These are phyloP conservation scores for Macquaria australasica DNA, from an alignment of 2,113 vertebrate genomes.

Conservation along the genomic window DNA sequence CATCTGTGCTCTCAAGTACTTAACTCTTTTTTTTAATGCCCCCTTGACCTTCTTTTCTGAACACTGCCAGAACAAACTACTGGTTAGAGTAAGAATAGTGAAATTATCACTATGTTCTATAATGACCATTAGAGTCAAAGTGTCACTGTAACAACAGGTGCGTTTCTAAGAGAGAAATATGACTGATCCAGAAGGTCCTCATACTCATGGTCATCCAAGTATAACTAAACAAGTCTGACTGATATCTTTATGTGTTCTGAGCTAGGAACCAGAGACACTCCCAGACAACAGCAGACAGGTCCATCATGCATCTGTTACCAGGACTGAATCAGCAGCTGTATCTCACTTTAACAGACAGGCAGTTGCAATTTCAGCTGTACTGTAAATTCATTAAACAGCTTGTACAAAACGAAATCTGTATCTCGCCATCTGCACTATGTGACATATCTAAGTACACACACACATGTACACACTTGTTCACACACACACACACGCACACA, in stretches of 20 bases:
- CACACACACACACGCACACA: neutral
- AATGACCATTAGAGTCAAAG: neutral
- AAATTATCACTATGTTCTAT: too few species aligned
- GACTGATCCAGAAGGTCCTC: neutral
- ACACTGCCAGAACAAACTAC: too few species aligned
- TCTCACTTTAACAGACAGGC: neutral
- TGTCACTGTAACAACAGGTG: neutral
- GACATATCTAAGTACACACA: neutral
- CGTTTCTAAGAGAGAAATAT: neutral
- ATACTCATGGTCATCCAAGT: neutral
- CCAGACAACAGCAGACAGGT: constrained; percentile 4
- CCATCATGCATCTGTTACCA: neutral
- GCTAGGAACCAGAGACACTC: neutral
- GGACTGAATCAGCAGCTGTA: neutral
- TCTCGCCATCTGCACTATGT: neutral
- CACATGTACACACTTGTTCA: neutral
- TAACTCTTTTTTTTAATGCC: too few species aligned
- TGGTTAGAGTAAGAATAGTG: too few species aligned
- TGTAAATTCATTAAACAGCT: neutral
- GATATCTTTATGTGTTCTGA: neutral
- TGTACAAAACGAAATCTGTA: neutral
- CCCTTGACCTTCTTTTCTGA: too few species aligned
- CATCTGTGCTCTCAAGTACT: too few species aligned
- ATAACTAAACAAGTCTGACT: neutral
- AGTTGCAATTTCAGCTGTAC: neutral